Percentiles rank a stretch among this genome's conserved stretches.
Conservation (phyloP, 2,888 invertebrate species). For the Rotaria sp. region DNA sequence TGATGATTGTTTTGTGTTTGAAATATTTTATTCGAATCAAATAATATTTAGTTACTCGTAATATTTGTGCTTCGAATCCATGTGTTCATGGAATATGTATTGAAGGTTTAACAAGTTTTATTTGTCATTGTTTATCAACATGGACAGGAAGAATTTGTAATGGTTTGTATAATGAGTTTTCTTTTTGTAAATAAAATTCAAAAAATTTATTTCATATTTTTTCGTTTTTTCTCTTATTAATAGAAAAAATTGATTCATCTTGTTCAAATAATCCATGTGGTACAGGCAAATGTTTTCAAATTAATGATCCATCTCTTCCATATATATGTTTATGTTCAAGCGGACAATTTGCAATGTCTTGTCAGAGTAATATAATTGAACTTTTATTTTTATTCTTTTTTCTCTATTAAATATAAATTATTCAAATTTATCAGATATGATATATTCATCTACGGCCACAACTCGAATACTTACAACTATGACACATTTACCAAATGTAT, state of each 20-base stretch:
- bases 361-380: background rate
- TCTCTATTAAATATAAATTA: too few relatives aligned
- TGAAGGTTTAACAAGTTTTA: background rate
- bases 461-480: background rate
- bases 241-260: background rate
- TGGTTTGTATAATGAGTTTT: background rate
- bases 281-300: background rate
- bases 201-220: background rate
- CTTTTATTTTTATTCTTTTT: too few relatives aligned
- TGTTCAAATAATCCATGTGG: constrained; percentile 1
- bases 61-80: background rate
- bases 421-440: background rate
- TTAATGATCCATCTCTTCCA: background rate
- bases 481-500: background rate
- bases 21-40: background rate
- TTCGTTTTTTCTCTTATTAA: background rate
- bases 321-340: background rate
- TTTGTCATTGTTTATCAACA: background rate
- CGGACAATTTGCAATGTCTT: background rate
- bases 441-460: background rate
- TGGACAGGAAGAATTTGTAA: constrained; percentile 21
- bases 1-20: background rate
- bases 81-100: background rate
- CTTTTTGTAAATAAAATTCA: background rate
- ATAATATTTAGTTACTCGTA: background rate